Conservation (phyloP, 2,113 vertebrate genomes). For the Percina caprodes region DNA sequence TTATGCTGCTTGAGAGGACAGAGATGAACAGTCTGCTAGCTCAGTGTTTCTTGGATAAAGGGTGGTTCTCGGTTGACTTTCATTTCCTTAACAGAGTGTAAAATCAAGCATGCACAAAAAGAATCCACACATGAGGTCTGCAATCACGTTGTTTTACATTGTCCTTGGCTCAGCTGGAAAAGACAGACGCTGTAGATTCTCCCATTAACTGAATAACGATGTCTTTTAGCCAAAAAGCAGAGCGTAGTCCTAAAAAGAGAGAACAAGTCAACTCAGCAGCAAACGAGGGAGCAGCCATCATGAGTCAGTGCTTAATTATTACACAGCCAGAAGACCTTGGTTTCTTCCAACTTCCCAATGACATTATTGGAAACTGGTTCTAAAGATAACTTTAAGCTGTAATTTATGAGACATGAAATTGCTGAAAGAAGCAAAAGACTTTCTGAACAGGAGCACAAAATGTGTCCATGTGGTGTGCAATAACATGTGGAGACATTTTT, state of each 20-base stretch:
- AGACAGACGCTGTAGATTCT: conserved; percentile 26
- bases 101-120: conserved; percentile 43
- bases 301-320: conserved; percentile 67
- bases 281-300: conserved; percentile 36
- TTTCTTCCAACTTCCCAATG: conserved; percentile 49
- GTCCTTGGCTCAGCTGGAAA: conserved; percentile 26
- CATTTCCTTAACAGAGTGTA: conserved; percentile 14
- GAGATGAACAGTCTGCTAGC: conserved; percentile 10
- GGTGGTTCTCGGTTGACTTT: conserved; percentile 28
- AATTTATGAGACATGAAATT: conserved; percentile 69
- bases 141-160: conserved; percentile 45
- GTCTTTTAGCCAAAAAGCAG: conserved; percentile 23
- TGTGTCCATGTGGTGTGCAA: conserved; percentile 16
- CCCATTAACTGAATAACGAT: conserved; percentile 36
- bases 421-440: conserved; percentile 61
- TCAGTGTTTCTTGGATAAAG: conserved; percentile 25
- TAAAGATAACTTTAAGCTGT: conserved; percentile 64
- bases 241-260: conserved; percentile 18
- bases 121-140: conserved; percentile 18
- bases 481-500: conserved; percentile 20
- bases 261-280: conserved; percentile 52
- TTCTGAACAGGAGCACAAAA: conserved; percentile 43
- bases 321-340: conserved; percentile 42
- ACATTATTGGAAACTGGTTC: conserved; percentile 66
- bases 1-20: conserved; percentile 19